Evolutionary conservation across 1,140 invertebrate species (phyloP).

Genomic region (Papilio glaucus): DNA sequence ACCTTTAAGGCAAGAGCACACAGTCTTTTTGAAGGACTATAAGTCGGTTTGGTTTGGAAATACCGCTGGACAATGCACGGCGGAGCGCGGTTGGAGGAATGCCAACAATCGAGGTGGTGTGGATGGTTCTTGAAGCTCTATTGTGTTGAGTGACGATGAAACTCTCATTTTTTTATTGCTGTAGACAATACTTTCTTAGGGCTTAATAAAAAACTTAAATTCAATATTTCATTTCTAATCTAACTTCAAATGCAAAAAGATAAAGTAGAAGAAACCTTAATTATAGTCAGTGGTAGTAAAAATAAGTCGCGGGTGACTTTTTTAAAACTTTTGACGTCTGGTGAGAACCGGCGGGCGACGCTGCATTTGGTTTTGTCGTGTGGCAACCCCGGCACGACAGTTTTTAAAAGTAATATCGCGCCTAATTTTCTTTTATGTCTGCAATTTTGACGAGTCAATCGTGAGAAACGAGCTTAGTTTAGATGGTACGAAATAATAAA

Average conservation of each 20-base stretch:
- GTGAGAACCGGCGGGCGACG: slow-evolving; percentile 64
- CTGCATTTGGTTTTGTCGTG: slow-evolving; percentile 69
- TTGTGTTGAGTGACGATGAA: too few relatives aligned
- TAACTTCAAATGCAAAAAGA: slow-evolving; percentile 15
- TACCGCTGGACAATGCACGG: too few relatives aligned
- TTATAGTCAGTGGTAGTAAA: slow-evolving; percentile 54
- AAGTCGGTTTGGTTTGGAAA: too few relatives aligned
- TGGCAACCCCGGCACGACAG: slow-evolving; percentile 50
- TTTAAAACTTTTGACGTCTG: slow-evolving; percentile 47
- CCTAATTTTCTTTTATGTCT: slow-evolving; percentile 71
- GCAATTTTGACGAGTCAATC: slow-evolving; percentile 69
- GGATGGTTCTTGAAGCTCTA: too few relatives aligned
- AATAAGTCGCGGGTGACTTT: slow-evolving; percentile 49
- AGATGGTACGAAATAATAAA: slow-evolving; percentile 15
- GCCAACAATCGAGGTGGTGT: too few relatives aligned
- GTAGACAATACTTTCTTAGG: not conserved
- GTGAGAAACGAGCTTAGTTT: slow-evolving; percentile 39
- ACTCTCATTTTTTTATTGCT: not conserved
- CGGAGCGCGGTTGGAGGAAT: too few relatives aligned
- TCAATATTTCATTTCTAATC: slow-evolving; percentile 18
- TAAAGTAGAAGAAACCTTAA: slow-evolving; percentile 38
- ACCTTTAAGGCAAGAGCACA: too few relatives aligned
- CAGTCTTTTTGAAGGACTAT: too few relatives aligned
- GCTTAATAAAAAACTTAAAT: not conserved
- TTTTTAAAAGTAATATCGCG: slow-evolving; percentile 70